These are phyloP conservation scores for Scophthalmus maximus DNA, from an alignment of 2,113 vertebrate genomes.

Conservation along the genomic window DNA sequence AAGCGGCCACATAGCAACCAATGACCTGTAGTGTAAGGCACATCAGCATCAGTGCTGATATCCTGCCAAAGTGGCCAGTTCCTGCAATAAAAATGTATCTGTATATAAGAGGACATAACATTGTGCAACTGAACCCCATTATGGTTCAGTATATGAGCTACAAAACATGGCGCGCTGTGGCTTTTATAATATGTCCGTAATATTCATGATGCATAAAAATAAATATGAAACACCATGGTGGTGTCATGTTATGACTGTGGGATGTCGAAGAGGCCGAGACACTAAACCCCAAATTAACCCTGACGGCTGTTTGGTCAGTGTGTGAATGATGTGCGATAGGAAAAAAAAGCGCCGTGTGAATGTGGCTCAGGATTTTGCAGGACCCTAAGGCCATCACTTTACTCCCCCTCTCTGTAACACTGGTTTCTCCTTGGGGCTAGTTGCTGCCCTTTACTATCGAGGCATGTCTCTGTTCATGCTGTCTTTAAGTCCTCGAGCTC, in stretches of 20 bases:
- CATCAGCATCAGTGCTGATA: background rate
- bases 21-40: background rate
- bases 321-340: too few species aligned
- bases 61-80: background rate
- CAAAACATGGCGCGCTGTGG: too few species aligned
- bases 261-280: too few species aligned
- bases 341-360: slow-evolving; percentile 6
- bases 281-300: too few species aligned
- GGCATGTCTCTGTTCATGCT: slow-evolving; percentile 24
- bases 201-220: too few species aligned
- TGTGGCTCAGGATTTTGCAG: background rate
- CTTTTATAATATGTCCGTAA: too few species aligned
- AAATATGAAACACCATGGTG: too few species aligned
- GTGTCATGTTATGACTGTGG: too few species aligned
- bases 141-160: too few species aligned
- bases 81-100: background rate
- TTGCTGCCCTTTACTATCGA: slow-evolving; percentile 24
- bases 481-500: slow-evolving; percentile 44
- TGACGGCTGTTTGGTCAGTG: too few species aligned
- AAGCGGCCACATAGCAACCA: background rate
- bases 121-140: too few species aligned
- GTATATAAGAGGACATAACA: background rate
- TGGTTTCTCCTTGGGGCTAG: background rate
- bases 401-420: slow-evolving; percentile 2
- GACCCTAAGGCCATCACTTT: slow-evolving; percentile 4